These are phyloP conservation scores for Phenacoccus solenopsis DNA, from an alignment of 1,140 invertebrate species.

Conservation along the genomic window DNA sequence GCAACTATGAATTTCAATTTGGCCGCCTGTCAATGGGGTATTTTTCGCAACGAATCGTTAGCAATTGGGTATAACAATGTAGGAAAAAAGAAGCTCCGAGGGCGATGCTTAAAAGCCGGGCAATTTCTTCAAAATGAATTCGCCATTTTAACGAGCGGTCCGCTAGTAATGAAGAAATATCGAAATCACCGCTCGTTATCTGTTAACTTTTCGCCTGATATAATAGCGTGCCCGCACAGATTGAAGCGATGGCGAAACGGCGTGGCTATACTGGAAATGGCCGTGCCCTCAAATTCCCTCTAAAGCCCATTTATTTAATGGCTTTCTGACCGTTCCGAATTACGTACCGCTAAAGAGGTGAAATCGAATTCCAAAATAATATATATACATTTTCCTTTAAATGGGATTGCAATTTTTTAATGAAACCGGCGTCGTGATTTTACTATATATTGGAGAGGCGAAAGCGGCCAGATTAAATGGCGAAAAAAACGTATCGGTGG, in stretches of 20 bases:
- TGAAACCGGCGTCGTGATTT: background rate
- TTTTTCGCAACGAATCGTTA: background rate
- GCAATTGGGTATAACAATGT: background rate
- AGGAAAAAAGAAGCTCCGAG: background rate
- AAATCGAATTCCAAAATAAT: background rate
- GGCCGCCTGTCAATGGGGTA: background rate
- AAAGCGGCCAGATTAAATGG: no score
- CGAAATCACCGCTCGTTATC: background rate
- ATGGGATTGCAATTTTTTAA: background rate
- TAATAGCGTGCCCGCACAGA: background rate
- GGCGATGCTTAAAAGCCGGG: background rate
- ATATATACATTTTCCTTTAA: background rate
- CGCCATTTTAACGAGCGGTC: background rate
- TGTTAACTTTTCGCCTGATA: background rate
- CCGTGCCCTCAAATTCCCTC: background rate
- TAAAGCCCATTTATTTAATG: background rate
- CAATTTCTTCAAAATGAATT: background rate
- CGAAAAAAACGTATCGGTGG: no score
- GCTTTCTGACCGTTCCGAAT: background rate
- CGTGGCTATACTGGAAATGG: background rate
- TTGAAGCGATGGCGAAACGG: background rate
- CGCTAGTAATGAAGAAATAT: background rate
- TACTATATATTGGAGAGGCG: no score
- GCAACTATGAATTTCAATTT: background rate
- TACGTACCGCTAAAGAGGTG: background rate